phyloP scores from a whole-genome alignment of 2,888 invertebrate genomes.

The Scaptomyza flava region DNA sequence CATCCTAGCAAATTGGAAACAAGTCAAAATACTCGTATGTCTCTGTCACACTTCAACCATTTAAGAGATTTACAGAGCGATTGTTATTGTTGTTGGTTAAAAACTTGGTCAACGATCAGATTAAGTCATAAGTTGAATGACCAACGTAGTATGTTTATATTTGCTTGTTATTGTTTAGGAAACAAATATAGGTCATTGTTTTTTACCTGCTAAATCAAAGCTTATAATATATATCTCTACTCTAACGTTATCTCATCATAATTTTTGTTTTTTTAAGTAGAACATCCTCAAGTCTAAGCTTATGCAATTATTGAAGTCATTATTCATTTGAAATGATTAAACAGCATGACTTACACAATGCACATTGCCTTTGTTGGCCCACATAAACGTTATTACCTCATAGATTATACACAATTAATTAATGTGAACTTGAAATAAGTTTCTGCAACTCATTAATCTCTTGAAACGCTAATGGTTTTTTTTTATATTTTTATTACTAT shows the following conservation, averaged over 20 bases:
- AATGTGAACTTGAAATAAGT: conserved; percentile 36
- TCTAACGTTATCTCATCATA: no score
- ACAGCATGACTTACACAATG: conserved; percentile 22
- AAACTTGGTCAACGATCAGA: conserved; percentile 59
- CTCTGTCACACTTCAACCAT: conserved; percentile 18
- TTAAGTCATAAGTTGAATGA: conserved; percentile 66
- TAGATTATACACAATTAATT: neutral
- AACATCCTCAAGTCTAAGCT: neutral
- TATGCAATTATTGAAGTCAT: neutral
- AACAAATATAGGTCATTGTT: neutral
- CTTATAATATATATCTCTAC: no score
- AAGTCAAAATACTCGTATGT: conserved; percentile 44
- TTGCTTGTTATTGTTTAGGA: conserved; percentile 28
- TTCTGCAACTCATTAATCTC: conserved; percentile 31
- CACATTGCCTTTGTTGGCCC: neutral
- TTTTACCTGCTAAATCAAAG: neutral
- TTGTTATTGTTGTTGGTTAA: conserved; percentile 19
- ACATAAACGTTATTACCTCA: neutral
- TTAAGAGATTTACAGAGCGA: conserved; percentile 2
- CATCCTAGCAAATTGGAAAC: conserved; percentile 57
- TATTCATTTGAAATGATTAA: no score
- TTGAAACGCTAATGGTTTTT: conserved; percentile 7
- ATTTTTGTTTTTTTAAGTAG: no score
- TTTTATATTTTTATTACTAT: no score
- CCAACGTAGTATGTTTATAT: conserved; percentile 40